Base-by-base conservation (phyloP, 2,113 vertebrate species). In the Alaudala cheleensis region DNA sequence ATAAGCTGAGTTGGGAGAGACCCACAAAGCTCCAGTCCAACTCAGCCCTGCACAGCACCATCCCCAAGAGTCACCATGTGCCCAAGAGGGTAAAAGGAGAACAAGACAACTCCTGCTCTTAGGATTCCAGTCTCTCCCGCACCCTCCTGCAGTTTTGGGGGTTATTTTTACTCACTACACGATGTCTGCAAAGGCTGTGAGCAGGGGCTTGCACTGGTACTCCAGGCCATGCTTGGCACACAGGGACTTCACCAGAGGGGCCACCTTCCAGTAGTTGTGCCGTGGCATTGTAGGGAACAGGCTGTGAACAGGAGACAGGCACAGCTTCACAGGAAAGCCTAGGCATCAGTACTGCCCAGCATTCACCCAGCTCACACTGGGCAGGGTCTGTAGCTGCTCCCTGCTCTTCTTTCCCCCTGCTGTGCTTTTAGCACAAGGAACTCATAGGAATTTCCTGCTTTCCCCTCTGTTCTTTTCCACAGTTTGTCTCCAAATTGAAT, bases 231-330 rank as follows among this genome's bases (percentile, higher is more conserved):
- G 96, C 73, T 98, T 98, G 94, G 97, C 95, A 65, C 98, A 98
- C 90, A 98, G 54, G 33, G 98, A 98, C 84, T 51, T 97, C 80
- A 98, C 98, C 71, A 98, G 94, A n/a, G 98, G 98, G 4, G 98
- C 97, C 86, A 97, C 98, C 78, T 98, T 98, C 90, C 97, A 95
- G 96, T 98, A 98, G 61, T 98, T 98, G 95, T 98, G 98, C 14
- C 98, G 93, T 5, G 98, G 98, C 98, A 98, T 98, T 0, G 82
- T 70, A 8, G 98, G 98, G 89, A 98, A 98, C 0, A 98, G 93
- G 89, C 98, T 98, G 95, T 3, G 62, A 49, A 94, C 29, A 93
- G 29, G 69, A 90, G 6, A 53, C 54, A 44, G 33, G n/a, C n/a
- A 79, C n/a, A 21, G 21, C 23, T 28, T 51, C 19, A 0, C 10